Evolutionary conservation across 2,113 vertebrate genomes (phyloP), one percentile per base, ranked within the genome.

Genomic region (Proterorhinus semilunaris): DNA sequence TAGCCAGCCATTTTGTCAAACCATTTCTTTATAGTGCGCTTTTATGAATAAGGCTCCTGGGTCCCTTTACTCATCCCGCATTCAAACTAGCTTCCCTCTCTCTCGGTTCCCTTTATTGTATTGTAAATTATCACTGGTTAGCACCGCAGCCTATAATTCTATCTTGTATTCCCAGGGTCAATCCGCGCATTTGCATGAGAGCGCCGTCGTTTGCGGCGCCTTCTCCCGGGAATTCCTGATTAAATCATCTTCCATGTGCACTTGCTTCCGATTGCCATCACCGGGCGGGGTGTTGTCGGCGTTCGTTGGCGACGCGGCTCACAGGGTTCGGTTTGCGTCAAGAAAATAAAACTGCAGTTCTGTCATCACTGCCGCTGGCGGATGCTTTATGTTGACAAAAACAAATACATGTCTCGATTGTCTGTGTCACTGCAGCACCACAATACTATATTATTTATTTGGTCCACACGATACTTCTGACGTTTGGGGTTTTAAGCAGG

Each of bases 211-310:
- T 50, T 70, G 48, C 45, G 27, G 2, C 54, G 3, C 0, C 47
- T 80, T 80, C 77, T 78, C 77, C 48, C 21, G 72, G 76, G 75
- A 49, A 48, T 63, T n/a, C 42, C 49, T 83, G 68, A 78, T 82
- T 76, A 80, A 83, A 83, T 80, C 76, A 75, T 82, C 71, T 68
- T 76, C 65, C 5, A 63, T 81, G 63, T 72, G 66, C 68, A 79
- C 83, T 82, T 75, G 52, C 63, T 61, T 69, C 72, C 51, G 46
- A 74, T 83, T 72, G 64, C 58, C 57, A 58, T 74, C 80, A 67
- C 59, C 70, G 66, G 50, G 52, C 62, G 63, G 59, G 59, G 21
- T 21, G 45, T n/a, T 15, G 65, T 58, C 57, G 2, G 47, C 55
- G 46, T 2, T 36, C 27, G 27, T 36, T 36, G 27, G 2, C 27